A percentile compares a stretch with the other conserved stretches of the same genome.
Conservation (phyloP, 2,113 vertebrate genomes). For the Syrrhaptes paradoxus region DNA sequence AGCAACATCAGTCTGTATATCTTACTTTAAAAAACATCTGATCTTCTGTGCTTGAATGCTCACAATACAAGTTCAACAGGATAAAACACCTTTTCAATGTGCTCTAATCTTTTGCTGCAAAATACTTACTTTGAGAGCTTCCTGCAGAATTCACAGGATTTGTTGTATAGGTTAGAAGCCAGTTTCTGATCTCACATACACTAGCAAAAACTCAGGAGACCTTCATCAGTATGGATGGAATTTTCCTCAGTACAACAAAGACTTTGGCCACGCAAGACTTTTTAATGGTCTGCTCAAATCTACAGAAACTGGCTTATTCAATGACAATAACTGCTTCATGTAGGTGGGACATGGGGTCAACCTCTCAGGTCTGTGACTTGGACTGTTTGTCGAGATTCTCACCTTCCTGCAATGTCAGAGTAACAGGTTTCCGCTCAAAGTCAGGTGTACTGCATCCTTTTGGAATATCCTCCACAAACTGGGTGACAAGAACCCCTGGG, state of each 20-base stretch:
- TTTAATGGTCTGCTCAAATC: background rate
- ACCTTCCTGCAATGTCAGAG: slow-evolving; percentile 83
- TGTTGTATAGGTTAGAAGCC: background rate
- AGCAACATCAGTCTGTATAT: background rate
- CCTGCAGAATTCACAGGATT: background rate
- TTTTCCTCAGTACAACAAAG: background rate
- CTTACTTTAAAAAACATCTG: background rate
- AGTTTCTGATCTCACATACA: background rate
- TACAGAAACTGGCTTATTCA: background rate
- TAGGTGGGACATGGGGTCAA: background rate
- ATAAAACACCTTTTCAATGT: background rate
- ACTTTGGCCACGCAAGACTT: background rate
- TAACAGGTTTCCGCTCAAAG: slow-evolving; percentile 79
- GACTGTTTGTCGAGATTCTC: background rate
- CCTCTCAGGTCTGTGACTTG: background rate
- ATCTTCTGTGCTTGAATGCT: background rate
- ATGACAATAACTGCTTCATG: background rate
- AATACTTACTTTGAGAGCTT: background rate
- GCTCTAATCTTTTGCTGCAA: background rate
- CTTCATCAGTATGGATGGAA: background rate
- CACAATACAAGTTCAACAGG: background rate
- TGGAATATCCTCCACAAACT: slow-evolving; percentile 77
- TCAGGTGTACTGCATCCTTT: slow-evolving; percentile 82
- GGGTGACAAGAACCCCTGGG: slow-evolving; percentile 80
- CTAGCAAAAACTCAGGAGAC: background rate